Base-by-base conservation (phyloP, 1,140 invertebrate species). In the Drosophila equinoxialis region DNA sequence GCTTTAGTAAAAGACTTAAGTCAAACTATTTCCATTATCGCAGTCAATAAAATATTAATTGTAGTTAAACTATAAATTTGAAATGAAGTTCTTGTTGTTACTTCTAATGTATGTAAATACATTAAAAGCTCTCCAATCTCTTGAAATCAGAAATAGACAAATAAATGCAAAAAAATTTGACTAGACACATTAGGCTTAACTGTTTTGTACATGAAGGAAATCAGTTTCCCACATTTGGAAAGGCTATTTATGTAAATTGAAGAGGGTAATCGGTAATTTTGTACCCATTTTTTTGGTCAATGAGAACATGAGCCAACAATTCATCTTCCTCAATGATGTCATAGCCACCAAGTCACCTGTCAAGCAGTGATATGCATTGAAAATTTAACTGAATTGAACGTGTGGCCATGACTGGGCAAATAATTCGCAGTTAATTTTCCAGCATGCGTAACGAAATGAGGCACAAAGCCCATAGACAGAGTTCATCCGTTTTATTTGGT, bases 351-450 rank as follows among this genome's bases (percentile, higher is more conserved):
- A 26, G 48, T 57, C 81, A 83, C 70, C 84, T 89, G 83, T 89
- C 83, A 87, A 68, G 39, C 65, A 54, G 68, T 72, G 84, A 89
- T 71, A 78, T 74, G 74, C 85, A 81, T 90, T 59, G 72, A 81
- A 70, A 89, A 89, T 90, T 66, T 65, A 71, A 61, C 69, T 17
- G 74, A 86, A 82, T 86, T 89, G 69, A 72, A 87, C 84, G 83
- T 79, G 79, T 72, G 80, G 55, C 76, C 68, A 26, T 81, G 65
- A 74, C 77, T 85, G 65, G 17, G 76, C 73, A 71, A 80, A 87
- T 87, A 91, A 89, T 85, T 89, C 78, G 79, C 83, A 90, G 84
- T 87, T 85, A 89, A 90, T 91, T 89, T 86, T 48, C 79, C 81
- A 74, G 81, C 81, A 89, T 83, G 89, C 89, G 89, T 71, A 87